phyloP scores from a whole-genome alignment of 2,797 vertebrate genomes.

The Hapalemur alaotrensis region DNA sequence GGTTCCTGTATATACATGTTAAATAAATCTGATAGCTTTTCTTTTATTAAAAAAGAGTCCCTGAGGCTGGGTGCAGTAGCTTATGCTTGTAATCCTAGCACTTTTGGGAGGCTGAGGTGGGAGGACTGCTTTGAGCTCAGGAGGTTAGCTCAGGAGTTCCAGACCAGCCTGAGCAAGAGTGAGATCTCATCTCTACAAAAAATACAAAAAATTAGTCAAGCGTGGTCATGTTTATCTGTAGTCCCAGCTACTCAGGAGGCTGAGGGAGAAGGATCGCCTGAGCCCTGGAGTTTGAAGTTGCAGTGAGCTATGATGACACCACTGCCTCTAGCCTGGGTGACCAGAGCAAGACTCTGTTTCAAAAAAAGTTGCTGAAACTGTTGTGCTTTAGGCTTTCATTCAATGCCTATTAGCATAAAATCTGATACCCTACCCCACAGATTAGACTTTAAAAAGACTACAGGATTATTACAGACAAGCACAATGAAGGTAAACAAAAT shows the following conservation, averaged over 20 bases:
- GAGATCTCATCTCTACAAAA: neutral
- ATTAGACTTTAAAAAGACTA: neutral
- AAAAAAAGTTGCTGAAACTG: neutral
- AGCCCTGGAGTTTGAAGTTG: neutral
- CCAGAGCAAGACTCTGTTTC: neutral
- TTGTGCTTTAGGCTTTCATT: conserved; percentile 32
- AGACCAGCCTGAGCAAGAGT: neutral
- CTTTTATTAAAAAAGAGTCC: neutral
- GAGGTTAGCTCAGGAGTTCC: neutral
- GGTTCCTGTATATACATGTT: neutral
- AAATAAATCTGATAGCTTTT: neutral
- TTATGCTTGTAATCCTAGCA: neutral
- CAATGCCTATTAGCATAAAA: neutral
- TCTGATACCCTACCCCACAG: neutral
- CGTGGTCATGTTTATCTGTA: neutral
- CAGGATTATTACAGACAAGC: neutral
- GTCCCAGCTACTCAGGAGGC: neutral
- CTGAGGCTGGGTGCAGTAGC: neutral
- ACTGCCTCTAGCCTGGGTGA: neutral
- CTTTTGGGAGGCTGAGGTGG: neutral
- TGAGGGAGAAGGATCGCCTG: neutral
- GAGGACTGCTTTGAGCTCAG: neutral
- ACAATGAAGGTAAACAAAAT: neutral
- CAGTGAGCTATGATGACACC: neutral
- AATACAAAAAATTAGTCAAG: neutral